Evolutionary conservation across 1,140 invertebrate genomes (phyloP).

Genomic region (Holcopasites calliopsidis): DNA sequence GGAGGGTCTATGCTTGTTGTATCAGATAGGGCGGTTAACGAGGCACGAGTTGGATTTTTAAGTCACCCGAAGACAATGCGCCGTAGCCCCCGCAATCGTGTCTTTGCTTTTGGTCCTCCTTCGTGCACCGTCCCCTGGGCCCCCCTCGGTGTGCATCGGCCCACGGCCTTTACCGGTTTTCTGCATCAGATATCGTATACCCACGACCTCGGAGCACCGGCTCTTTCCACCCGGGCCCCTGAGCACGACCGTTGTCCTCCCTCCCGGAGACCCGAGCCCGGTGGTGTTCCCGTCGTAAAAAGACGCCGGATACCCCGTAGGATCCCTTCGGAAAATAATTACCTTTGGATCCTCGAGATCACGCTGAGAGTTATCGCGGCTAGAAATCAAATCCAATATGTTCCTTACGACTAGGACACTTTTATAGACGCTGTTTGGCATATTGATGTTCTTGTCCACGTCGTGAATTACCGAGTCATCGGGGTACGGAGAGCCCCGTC

Average conservation of each 20-base stretch:
- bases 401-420: conserved; percentile 23
- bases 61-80: conserved; percentile 77
- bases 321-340: conserved; percentile 45
- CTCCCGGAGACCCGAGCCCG: conserved; percentile 17
- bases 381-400: conserved; percentile 45
- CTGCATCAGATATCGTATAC: conserved; percentile 77
- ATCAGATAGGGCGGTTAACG: conserved; percentile 78
- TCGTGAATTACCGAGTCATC: conserved; percentile 9
- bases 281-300: conserved; percentile 41
- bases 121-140: conserved; percentile 47
- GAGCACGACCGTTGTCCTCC: neutral
- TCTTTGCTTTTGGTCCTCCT: conserved; percentile 66
- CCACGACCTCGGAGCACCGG: conserved; percentile 70
- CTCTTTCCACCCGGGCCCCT: conserved; percentile 1
- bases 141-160: conserved; percentile 20
- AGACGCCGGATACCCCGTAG: conserved; percentile 20
- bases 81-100: conserved; percentile 63
- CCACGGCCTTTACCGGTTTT: conserved; percentile 75
- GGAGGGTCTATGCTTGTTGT: conserved; percentile 63
- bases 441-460: conserved; percentile 24
- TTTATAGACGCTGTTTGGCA: conserved; percentile 20
- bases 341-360: conserved; percentile 31
- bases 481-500: too few species aligned
- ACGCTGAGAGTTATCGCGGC: conserved; percentile 38
- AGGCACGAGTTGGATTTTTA: conserved; percentile 79